Evolutionary conservation across 2,888 invertebrate species (phyloP), one percentile per base, ranked within the genome.

Genomic region (Drosophila siamana): DNA sequence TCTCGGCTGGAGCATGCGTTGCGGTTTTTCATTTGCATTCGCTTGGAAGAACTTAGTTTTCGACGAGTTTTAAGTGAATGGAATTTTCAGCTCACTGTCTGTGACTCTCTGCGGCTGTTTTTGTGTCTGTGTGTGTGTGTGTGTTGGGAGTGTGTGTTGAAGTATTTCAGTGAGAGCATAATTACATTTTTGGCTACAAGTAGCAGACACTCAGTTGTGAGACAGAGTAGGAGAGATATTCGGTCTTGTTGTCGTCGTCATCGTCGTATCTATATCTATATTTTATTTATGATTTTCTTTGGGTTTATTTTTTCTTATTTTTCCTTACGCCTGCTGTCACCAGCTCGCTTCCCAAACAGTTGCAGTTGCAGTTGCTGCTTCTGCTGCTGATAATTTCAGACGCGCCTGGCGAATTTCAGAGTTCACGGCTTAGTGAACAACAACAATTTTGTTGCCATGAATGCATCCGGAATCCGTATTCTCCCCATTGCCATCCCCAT

Each of bases 381-480:
- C 33, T 63, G 24, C 44, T 74, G 76, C 44, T 61, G 87, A 81
- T 81, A 86, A 84, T 81, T 81, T 54, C 28, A 62, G 54, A 40
- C 63, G 54, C 57, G 64, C 61, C 69, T 64, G 70, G 66, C 80
- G 75, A 60, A 72, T 78, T 83, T 71, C 26, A 71, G 63, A 73
- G 71, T 88, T 85, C 76, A 88, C 82, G 89, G 86, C 71, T 88
- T 81, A 87, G 79, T 86, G 84, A 85, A 59, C 89, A 85, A 78
- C 87, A 85, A 87, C 75, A 85, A 85, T 81, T 87, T 80, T 81
- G 46, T 63, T 56, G 82, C 82, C 61, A 86, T 88, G 83, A 88
- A 83, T 74, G 88, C 88, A 88, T 80, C 75, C 75, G 74, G 74
- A 56, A 64, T 63, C 38, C 52, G 51, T 38, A 51, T 16, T 0